Base-by-base conservation (phyloP, 2,888 invertebrate genomes). In the Allophyes oxyacanthae region DNA sequence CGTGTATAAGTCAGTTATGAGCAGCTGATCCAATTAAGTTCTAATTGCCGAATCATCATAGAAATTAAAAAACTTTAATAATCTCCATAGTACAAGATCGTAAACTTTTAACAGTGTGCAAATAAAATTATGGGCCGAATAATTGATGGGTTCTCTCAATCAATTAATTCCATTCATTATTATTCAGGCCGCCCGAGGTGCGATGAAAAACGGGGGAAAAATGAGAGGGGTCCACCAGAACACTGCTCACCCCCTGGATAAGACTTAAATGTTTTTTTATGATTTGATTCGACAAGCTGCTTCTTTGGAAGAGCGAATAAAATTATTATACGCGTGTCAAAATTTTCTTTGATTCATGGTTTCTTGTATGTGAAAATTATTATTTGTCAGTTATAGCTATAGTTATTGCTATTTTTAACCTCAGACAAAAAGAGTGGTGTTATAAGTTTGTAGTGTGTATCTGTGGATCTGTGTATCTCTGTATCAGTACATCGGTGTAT, bases 131-230 rank as follows among this genome's bases (percentile, higher is more conserved):
- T 75, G 64, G 68, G 63, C 53, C 60, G 81, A 72, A 82, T 84
- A 84, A 83, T 81, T 84, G 83, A 82, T 81, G 78, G 72, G 55
- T 68, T 64, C 78, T 75, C 75, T 78, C 83, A 78, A 84, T 82
- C 81, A 82, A 83, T 84, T 83, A 81, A 79, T 80, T 75, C 73
- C 54, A 64, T 71, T 70, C 74, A 76, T 84, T 81, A 81, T 81
- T 83, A 83, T 84, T 82, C 83, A 78, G 72, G 62, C 63, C 63
- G 50, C 66, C 64, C 48, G 77, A 76, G 77, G 71, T 66, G 71
- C 75, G 77, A 65, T 67, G 67, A 54, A 67, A 61, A 54, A 55
- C 55, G 56, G 62, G 58, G 55, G 63, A 64, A 63, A 68, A 69
- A 75, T 59, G 52, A 55, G 63, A 54, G 64, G 28, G 45, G 26